These are phyloP conservation scores for Sus cebifrons DNA, from an alignment of 2,797 vertebrate species.

Conservation along the genomic window DNA sequence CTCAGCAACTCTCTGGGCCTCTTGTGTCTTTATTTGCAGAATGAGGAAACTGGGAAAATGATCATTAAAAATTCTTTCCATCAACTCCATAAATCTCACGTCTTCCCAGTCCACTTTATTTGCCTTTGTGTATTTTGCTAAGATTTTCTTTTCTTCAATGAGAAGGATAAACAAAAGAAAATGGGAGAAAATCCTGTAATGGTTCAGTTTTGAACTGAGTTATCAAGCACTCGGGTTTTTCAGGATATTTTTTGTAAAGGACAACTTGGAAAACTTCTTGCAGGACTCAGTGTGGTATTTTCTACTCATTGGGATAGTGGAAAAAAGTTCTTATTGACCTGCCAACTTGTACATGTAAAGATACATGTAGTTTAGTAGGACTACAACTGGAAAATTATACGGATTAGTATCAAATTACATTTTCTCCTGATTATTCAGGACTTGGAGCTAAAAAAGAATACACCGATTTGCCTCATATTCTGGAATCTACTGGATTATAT, in stretches of 20 bases:
- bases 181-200: background rate
- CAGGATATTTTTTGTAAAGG: constrained; percentile 37
- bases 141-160: background rate
- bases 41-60: background rate
- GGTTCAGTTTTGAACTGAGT: background rate
- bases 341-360: background rate
- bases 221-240: background rate
- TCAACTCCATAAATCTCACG: background rate
- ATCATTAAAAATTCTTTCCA: background rate
- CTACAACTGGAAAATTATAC: constrained; percentile 32
- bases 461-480: constrained; percentile 32
- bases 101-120: background rate
- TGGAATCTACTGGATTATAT: background rate
- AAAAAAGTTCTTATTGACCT: background rate
- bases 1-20: background rate
- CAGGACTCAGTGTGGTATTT: background rate
- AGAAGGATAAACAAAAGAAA: background rate
- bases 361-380: background rate
- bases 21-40: constrained; percentile 22
- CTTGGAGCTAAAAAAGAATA: constrained; percentile 34
- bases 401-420: constrained; percentile 4
- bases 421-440: constrained; percentile 3
- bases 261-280: constrained; percentile 8
- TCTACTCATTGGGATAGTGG: constrained; percentile 20
- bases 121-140: background rate